Evolutionary conservation across 2,113 vertebrate genomes (phyloP), one percentile per base, ranked within the genome.

Genomic region (Xerus inauris): DNA sequence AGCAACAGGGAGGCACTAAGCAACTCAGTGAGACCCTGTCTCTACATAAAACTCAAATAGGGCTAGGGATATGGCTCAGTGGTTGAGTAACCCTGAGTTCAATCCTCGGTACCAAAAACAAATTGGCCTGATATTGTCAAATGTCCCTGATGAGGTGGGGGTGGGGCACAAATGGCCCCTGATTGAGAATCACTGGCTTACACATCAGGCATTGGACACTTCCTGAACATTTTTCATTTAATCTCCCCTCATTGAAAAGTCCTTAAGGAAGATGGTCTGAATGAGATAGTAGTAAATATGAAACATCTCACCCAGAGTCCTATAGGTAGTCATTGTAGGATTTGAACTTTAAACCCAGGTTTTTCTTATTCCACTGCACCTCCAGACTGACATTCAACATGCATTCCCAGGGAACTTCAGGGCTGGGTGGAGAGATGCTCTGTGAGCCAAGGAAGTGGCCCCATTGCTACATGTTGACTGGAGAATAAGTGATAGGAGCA

Each of bases 341-440:
- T 49, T 54, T 85, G 83, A 32, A 73, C 47, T 94, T 88, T 57
- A 94, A 81, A 67, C 57, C 88, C 65, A 83, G 35, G n/a, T 45
- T 24, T 87, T 77, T 69, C 67, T 71, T 51, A 62, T 49, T 83
- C 80, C 8, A 19, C 65, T 51, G 1, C 17, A 54, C 67, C 30
- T n/a, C 59, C 26, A 86, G 64, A 47, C 32, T 45, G 59, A 69
- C 65, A 51, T n/a, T 51, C 51, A 16, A 67, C 35, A 85, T 59
- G 76, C 19, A 73, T 19, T 19, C 38, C 30, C 26, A 26, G 85
- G 47, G 57, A 71, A 76, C 42, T 54, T 45, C 38, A 69, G 67
- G 73, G 77, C 42, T 42, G 6, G 32, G 6, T 76, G 72, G 72
- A 75, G 73, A 72, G 59, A 72, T 2, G 30, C 24, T 26, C 10